Evolutionary conservation across 2,113 vertebrate species (phyloP).

Genomic region (Peucedramus taeniatus): DNA sequence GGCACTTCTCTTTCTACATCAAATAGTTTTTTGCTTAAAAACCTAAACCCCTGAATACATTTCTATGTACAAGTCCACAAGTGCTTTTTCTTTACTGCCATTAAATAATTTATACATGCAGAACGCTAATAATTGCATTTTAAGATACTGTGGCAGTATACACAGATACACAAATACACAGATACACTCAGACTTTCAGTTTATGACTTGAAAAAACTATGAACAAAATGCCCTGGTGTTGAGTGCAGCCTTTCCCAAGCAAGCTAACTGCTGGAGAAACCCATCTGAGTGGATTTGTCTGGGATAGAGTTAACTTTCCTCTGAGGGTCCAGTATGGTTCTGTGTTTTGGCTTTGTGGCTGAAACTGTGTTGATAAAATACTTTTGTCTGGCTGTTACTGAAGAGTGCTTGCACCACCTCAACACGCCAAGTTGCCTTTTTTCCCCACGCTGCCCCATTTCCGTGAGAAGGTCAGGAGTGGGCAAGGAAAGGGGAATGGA

Average conservation of each 20-base stretch:
- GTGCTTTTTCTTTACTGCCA: neutral
- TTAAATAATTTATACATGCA: neutral
- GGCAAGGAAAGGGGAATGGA: neutral
- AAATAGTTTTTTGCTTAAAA: neutral
- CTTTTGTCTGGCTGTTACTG: neutral
- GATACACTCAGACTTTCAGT: neutral
- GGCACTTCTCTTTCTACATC: neutral
- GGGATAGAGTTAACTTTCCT: neutral
- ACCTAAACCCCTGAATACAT: neutral
- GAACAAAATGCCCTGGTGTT: neutral
- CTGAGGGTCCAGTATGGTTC: neutral
- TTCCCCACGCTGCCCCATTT: neutral
- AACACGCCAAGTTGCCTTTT: neutral
- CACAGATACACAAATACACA: neutral
- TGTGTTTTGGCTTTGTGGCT: neutral
- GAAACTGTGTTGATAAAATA: neutral
- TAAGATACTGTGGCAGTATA: neutral
- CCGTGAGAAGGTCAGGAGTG: neutral
- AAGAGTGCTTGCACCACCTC: neutral
- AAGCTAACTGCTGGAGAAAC: neutral
- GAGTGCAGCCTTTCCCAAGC: neutral
- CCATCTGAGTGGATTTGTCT: neutral
- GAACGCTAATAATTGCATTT: neutral
- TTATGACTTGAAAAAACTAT: neutral
- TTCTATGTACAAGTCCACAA: neutral